Evolutionary conservation across 2,797 vertebrate genomes (phyloP).

Genomic region (Eupleurogrammus muticus): DNA sequence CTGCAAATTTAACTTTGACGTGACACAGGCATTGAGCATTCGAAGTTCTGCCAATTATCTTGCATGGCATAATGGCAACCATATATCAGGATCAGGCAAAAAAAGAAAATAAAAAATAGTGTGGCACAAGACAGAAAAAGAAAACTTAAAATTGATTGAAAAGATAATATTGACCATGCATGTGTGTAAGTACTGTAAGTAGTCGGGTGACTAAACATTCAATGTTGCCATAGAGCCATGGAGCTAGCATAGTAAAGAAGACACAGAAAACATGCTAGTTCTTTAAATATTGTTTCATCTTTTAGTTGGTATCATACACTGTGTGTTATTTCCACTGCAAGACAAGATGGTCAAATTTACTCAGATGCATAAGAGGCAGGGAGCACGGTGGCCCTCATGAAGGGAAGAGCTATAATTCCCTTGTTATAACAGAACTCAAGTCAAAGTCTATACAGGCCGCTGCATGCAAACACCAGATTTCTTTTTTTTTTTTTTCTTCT

Average conservation of each 20-base stretch:
- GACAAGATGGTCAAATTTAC: not conserved
- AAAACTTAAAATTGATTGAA: too few relatives aligned
- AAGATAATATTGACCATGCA: too few relatives aligned
- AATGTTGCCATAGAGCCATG: not conserved
- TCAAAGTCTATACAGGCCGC: constrained; percentile 13
- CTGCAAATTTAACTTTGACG: too few relatives aligned
- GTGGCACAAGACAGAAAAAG: too few relatives aligned
- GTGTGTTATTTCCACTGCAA: not conserved
- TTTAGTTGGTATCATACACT: not conserved
- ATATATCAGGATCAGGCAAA: too few relatives aligned
- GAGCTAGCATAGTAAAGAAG: not conserved
- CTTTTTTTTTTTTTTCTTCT: not conserved
- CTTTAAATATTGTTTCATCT: not conserved
- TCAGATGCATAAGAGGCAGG: not conserved
- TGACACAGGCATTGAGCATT: too few relatives aligned
- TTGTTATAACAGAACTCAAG: not conserved
- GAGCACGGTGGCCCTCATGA: not conserved
- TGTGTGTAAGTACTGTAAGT: too few relatives aligned
- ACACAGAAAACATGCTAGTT: not conserved
- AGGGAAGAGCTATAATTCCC: constrained; percentile 15
- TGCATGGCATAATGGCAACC: too few relatives aligned
- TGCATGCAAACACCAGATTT: constrained; percentile 26
- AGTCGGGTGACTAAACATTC: not conserved
- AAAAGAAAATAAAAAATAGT: too few relatives aligned
- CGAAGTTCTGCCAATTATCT: too few relatives aligned